Evolutionary conservation across 1,140 invertebrate genomes (phyloP).

Genomic region (Pollicipes pollicipes): DNA sequence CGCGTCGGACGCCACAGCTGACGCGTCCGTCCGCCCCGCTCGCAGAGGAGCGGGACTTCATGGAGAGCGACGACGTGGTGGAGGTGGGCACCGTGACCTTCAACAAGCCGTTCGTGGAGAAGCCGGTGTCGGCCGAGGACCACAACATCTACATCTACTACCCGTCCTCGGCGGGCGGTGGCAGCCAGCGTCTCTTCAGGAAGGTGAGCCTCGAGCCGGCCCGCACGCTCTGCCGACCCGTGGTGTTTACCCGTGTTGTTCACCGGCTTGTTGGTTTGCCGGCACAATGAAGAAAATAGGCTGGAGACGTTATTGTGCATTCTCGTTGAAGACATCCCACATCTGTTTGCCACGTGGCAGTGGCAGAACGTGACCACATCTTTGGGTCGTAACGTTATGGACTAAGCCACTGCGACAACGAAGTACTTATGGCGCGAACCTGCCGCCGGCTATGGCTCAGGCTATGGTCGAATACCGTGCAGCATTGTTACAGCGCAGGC

Average conservation of each 20-base stretch:
- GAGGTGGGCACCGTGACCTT: slow-evolving; percentile 94
- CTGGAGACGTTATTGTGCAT: too few relatives aligned
- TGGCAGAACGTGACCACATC: too few relatives aligned
- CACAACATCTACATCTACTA: slow-evolving; percentile 99
- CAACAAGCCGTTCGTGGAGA: slow-evolving; percentile 99
- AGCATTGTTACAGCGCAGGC: too few relatives aligned
- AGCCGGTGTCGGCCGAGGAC: slow-evolving; percentile 94
- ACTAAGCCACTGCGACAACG: too few relatives aligned
- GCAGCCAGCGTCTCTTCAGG: slow-evolving; percentile 18
- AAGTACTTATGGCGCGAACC: too few relatives aligned
- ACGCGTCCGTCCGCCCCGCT: too few relatives aligned
- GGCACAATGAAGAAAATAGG: not conserved
- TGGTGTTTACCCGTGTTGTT: slow-evolving; percentile 1
- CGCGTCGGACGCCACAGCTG: too few relatives aligned
- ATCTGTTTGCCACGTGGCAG: too few relatives aligned
- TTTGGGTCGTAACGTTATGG: too few relatives aligned
- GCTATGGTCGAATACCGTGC: too few relatives aligned
- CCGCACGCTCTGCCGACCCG: not conserved
- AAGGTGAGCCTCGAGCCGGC: slow-evolving; percentile 13
- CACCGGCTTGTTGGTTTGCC: not conserved
- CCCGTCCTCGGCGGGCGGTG: slow-evolving; percentile 83
- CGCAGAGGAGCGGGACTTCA: slow-evolving; percentile 60
- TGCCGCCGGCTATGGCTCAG: too few relatives aligned
- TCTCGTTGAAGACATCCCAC: too few relatives aligned
- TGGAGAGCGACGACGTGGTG: slow-evolving; percentile 95